A percentile compares a stretch with the other conserved stretches of the same genome.
phyloP scores from a whole-genome alignment of 2,113 vertebrate genomes.

The Chauna torquata region DNA sequence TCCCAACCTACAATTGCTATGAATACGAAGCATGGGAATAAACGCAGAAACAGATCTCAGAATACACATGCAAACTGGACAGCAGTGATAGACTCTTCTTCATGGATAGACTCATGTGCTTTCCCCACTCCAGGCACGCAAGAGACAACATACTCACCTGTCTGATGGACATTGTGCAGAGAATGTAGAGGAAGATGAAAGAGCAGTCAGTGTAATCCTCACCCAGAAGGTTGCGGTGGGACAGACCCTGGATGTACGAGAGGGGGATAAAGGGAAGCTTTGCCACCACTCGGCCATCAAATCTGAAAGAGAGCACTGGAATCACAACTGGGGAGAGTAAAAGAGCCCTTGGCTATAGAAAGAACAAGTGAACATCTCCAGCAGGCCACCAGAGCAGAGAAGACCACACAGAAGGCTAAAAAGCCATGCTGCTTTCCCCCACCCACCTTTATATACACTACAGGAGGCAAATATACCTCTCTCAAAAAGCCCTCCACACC shows the following conservation, averaged over 20 bases:
- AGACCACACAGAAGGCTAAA: background rate
- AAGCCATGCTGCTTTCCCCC: background rate
- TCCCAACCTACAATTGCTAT: background rate
- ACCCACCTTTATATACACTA: background rate
- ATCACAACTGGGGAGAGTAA: background rate
- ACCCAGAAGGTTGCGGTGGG: slow-evolving; percentile 94
- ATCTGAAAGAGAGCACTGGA: slow-evolving; percentile 76
- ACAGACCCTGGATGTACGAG: slow-evolving; percentile 96
- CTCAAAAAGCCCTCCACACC: background rate
- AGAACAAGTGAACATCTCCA: background rate
- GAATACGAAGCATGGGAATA: background rate
- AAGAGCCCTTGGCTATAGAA: background rate
- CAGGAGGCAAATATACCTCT: background rate
- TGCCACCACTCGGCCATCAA: slow-evolving; percentile 96
- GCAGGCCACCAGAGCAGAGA: background rate
- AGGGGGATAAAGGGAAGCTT: slow-evolving; percentile 94
- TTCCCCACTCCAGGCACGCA: background rate
- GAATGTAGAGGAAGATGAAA: slow-evolving; percentile 98
- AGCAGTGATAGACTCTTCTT: background rate
- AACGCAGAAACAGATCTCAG: background rate
- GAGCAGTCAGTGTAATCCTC: slow-evolving; percentile 98
- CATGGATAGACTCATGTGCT: background rate
- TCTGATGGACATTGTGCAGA: slow-evolving; percentile 99
- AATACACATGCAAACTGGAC: background rate
- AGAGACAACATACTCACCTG: slow-evolving; percentile 80